A percentile compares a stretch with the other conserved stretches of the same genome.
Conservation (phyloP, 2,797 vertebrate genomes). For the Hafferia zeledoni region DNA sequence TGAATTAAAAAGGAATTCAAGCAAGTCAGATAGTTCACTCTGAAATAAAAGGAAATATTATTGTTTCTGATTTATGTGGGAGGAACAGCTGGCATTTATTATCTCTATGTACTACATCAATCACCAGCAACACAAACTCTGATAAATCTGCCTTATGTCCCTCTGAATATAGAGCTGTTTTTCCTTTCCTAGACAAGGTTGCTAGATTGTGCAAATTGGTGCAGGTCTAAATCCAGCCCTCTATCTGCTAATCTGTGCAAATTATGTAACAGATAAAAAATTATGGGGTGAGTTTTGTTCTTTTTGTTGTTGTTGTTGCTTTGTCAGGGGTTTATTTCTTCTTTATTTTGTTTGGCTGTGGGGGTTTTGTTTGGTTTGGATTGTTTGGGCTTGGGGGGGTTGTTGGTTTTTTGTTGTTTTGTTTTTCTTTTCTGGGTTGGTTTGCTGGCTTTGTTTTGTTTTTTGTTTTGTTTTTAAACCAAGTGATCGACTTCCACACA, state of each 20-base stretch:
- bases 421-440: not conserved
- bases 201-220: constrained; percentile 3
- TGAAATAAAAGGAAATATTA: constrained; percentile 23
- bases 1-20: constrained; percentile 1
- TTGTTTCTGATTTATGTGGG: constrained; percentile 22
- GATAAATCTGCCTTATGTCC: constrained; percentile 49
- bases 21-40: not conserved
- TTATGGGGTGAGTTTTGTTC: not conserved
- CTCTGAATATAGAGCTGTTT: constrained; percentile 32
- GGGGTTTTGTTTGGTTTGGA: not conserved
- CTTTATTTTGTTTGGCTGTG: not conserved
- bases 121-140: constrained; percentile 33
- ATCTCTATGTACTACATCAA: constrained; percentile 42
- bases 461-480: not conserved
- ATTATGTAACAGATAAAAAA: not conserved
- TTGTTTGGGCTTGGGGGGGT: not conserved
- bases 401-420: not conserved
- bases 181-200: constrained; percentile 2
- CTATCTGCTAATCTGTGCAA: not conserved
- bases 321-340: not conserved
- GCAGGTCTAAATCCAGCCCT: not conserved
- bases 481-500: not conserved
- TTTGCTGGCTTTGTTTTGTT: not conserved
- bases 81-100: constrained; percentile 55
- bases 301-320: not conserved